These are phyloP conservation scores for Apocheima hispidaria DNA, from an alignment of 2,888 invertebrate genomes.

Conservation along the genomic window DNA sequence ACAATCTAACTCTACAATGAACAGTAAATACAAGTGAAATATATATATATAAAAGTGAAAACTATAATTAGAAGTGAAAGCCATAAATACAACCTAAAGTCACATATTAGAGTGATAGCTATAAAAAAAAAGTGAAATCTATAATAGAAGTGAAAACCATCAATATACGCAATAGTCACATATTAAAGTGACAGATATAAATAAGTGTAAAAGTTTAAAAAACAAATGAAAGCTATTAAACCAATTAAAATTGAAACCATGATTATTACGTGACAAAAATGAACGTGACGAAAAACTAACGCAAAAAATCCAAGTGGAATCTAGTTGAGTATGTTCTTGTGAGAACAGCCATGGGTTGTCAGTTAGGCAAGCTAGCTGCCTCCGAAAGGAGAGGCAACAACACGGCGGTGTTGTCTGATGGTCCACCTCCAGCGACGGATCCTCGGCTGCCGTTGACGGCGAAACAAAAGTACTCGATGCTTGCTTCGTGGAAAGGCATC, in stretches of 20 bases:
- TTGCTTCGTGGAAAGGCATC: constrained; percentile 97
- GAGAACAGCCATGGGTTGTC: constrained; percentile 88
- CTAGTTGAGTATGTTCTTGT: constrained; percentile 33
- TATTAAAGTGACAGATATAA: constrained; percentile 9
- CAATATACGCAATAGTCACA: too few relatives aligned
- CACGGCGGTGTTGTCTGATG: constrained; percentile 80
- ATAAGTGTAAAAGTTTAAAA: not conserved
- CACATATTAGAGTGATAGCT: not conserved
- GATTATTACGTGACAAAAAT: constrained; percentile 15
- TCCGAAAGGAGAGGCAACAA: constrained; percentile 80
- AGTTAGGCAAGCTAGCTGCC: constrained; percentile 90
- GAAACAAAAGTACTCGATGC: constrained; percentile 94
- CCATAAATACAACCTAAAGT: not conserved
- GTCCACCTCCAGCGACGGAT: constrained; percentile 90
- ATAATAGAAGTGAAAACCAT: not conserved
- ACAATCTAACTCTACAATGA: not conserved
- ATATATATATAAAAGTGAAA: too few relatives aligned
- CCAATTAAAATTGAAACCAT: not conserved
- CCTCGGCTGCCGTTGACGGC: constrained; percentile 93
- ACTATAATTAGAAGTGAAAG: not conserved
- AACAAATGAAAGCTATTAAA: constrained; percentile 1
- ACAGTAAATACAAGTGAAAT: not conserved
- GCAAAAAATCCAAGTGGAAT: not conserved
- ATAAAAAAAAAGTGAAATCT: not conserved
- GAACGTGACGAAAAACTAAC: constrained; percentile 22